phyloP scores from a whole-genome alignment of 1,140 invertebrate genomes.

The Nephila pilipes region DNA sequence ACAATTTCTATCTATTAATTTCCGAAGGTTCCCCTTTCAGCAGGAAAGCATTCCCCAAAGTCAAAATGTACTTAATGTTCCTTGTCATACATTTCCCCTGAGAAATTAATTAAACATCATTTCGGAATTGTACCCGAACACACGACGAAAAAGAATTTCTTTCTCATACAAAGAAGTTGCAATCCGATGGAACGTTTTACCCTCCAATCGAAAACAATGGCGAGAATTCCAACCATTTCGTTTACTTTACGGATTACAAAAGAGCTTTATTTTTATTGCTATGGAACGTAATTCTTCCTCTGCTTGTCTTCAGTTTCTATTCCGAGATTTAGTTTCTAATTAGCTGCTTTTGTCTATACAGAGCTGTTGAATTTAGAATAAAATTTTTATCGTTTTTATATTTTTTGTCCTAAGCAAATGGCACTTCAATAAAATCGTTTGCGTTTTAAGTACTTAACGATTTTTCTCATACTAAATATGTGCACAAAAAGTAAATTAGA shows the following conservation, averaged over 20 bases:
- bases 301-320: background rate
- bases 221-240: background rate
- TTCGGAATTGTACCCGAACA: background rate
- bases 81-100: constrained; percentile 4
- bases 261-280: constrained; percentile 15
- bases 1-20: constrained; percentile 11
- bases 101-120: constrained; percentile 38
- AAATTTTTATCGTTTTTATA: background rate
- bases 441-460: background rate
- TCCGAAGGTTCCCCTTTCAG: background rate
- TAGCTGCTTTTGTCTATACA: background rate
- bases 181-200: background rate
- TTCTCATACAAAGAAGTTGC: constrained; percentile 13
- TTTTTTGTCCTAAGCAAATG: background rate
- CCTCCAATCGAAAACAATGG: background rate
- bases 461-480: background rate
- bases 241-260: constrained; percentile 29
- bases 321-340: constrained; percentile 6
- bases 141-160: background rate
- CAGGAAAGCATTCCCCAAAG: background rate
- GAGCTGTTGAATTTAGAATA: background rate
- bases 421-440: background rate
- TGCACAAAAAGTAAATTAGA: background rate
- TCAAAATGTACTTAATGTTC: background rate
- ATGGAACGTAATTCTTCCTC: background rate